Conservation (phyloP, 2,113 vertebrate species). For the Centrocercus urophasianus region DNA sequence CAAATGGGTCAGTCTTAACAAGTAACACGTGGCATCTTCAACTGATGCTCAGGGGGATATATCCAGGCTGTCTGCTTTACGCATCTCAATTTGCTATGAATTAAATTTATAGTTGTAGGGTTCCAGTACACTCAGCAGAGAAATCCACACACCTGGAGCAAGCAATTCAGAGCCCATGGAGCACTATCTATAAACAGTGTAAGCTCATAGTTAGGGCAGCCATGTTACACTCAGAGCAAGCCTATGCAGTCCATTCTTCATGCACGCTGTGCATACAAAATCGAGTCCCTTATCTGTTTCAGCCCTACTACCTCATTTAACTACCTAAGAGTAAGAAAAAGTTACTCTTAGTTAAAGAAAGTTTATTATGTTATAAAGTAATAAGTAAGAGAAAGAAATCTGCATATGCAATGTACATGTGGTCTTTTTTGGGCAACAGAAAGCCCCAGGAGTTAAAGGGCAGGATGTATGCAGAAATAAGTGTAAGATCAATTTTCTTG, state of each 20-base stretch:
- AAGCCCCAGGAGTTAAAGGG: neutral
- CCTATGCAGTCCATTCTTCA: neutral
- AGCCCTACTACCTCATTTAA: neutral
- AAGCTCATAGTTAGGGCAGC: neutral
- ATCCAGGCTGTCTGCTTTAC: neutral
- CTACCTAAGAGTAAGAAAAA: neutral
- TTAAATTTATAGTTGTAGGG: neutral
- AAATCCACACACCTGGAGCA: neutral
- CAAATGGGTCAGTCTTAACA: neutral
- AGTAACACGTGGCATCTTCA: neutral
- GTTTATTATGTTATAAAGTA: no score
- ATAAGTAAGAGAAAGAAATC: neutral
- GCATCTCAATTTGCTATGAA: neutral
- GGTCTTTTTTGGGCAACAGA: neutral
- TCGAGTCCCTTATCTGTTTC: neutral
- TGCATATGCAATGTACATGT: neutral
- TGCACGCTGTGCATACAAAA: fast-evolving
- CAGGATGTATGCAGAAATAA: neutral
- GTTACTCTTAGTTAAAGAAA: no score
- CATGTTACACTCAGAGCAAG: fast-evolving
- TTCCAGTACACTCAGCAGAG: neutral
- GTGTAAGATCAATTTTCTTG: neutral
- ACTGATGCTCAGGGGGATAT: neutral
- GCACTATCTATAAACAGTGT: neutral
- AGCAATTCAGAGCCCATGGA: neutral